A percentile compares a stretch with the other conserved stretches of the same genome.
Evolutionary conservation across 2,113 vertebrate genomes (phyloP).

Genomic region (Bostrychus sinensis): DNA sequence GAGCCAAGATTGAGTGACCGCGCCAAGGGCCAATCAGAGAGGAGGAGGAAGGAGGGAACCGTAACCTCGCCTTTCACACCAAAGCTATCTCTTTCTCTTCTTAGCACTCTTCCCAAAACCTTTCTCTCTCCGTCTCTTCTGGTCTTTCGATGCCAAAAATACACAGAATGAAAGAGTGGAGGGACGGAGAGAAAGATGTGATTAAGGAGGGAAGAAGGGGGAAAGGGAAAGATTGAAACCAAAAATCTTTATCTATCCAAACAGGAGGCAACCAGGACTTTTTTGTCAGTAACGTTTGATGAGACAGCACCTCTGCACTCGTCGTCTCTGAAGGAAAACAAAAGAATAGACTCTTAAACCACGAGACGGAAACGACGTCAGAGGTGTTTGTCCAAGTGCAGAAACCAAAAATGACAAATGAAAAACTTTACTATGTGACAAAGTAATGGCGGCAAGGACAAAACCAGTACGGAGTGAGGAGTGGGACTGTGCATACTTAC

Average conservation of each 20-base stretch:
- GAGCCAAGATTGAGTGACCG: conserved; percentile 83
- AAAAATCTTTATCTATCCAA: conserved; percentile 80
- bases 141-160: conserved; percentile 83
- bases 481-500: conserved; percentile 60
- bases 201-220: conserved; percentile 57
- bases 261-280: conserved; percentile 71
- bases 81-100: conserved; percentile 82
- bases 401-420: conserved; percentile 82
- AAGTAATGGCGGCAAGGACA: conserved; percentile 65
- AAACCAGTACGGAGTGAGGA: conserved; percentile 44
- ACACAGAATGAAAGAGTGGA: conserved; percentile 80
- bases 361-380: conserved; percentile 46
- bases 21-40: conserved; percentile 76
- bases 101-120: conserved; percentile 64
- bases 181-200: conserved; percentile 71
- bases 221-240: conserved; percentile 76
- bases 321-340: conserved; percentile 57
- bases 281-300: conserved; percentile 65
- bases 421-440: conserved; percentile 68
- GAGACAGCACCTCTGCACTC: conserved; percentile 51
- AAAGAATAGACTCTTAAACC: conserved; percentile 61
- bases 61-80: conserved; percentile 81
- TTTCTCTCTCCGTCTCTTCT: conserved; percentile 74
- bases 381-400: conserved; percentile 61
- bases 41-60: conserved; percentile 69